phyloP scores from a whole-genome alignment of 2,797 vertebrate genomes.

The Anguilla pacifica region DNA sequence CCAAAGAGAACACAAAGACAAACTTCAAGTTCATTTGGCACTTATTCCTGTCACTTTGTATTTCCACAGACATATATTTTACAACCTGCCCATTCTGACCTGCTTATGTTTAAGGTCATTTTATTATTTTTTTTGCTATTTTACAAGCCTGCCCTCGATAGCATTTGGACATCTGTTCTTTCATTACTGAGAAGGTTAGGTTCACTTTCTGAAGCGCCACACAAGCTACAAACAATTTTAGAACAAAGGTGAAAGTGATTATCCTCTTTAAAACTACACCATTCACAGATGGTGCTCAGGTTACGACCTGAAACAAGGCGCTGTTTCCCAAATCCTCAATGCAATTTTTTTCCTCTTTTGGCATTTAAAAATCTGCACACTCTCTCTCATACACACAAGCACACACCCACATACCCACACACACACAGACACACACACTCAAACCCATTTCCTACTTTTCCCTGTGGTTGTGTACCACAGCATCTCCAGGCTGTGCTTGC shows the following conservation, averaged over 20 bases:
- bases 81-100: neutral
- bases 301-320: conserved; percentile 44
- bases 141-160: conserved; percentile 1
- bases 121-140: neutral
- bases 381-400: conserved; percentile 26
- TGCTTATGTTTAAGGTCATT: neutral
- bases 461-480: neutral
- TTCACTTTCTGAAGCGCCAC: neutral
- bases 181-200: conserved; percentile 15
- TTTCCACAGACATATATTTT: conserved; percentile 6
- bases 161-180: conserved; percentile 19
- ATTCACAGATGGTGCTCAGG: conserved; percentile 45
- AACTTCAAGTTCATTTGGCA: neutral
- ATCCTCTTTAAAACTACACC: conserved; percentile 40
- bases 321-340: conserved; percentile 38
- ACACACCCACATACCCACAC: neutral
- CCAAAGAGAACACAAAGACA: conserved; percentile 5
- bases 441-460: neutral
- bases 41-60: neutral
- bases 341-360: conserved; percentile 41
- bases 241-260: conserved; percentile 39
- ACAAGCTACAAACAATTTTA: neutral
- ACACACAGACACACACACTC: neutral
- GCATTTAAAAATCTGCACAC: conserved; percentile 45
- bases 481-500: neutral